These are phyloP conservation scores for Galleria mellonella DNA, from an alignment of 1,140 invertebrate genomes.

Conservation along the genomic window DNA sequence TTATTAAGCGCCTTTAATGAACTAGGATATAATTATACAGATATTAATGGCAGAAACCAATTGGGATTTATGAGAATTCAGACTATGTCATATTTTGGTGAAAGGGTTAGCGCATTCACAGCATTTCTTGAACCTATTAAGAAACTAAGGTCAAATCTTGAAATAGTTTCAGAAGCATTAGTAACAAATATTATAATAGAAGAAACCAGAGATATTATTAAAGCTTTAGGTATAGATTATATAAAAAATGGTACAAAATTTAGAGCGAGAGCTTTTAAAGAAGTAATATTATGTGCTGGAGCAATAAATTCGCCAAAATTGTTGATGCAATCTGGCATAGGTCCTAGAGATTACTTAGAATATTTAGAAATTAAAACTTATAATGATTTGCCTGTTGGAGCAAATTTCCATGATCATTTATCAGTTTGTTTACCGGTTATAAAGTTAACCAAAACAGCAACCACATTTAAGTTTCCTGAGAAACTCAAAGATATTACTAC, in stretches of 20 bases:
- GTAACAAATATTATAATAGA: constrained; percentile 70
- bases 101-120: constrained; percentile 60
- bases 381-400: constrained; percentile 81
- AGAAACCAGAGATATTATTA: constrained; percentile 28
- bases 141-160: constrained; percentile 78
- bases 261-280: constrained; percentile 57
- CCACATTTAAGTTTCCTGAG: constrained; percentile 66
- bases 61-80: constrained; percentile 71
- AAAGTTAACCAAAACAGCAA: constrained; percentile 71
- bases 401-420: constrained; percentile 82
- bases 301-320: constrained; percentile 75
- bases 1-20: constrained; percentile 68
- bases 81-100: constrained; percentile 63
- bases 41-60: constrained; percentile 69
- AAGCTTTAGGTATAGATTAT: constrained; percentile 53
- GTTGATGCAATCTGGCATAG: constrained; percentile 69
- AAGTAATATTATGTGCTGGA: constrained; percentile 75
- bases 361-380: constrained; percentile 71
- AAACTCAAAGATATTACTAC: constrained; percentile 72
- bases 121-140: constrained; percentile 55
- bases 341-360: constrained; percentile 66
- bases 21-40: constrained; percentile 59
- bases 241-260: constrained; percentile 50
- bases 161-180: constrained; percentile 77
- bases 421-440: constrained; percentile 75